Conservation (phyloP, 2,888 invertebrate species). For the Linyphia triangularis region DNA sequence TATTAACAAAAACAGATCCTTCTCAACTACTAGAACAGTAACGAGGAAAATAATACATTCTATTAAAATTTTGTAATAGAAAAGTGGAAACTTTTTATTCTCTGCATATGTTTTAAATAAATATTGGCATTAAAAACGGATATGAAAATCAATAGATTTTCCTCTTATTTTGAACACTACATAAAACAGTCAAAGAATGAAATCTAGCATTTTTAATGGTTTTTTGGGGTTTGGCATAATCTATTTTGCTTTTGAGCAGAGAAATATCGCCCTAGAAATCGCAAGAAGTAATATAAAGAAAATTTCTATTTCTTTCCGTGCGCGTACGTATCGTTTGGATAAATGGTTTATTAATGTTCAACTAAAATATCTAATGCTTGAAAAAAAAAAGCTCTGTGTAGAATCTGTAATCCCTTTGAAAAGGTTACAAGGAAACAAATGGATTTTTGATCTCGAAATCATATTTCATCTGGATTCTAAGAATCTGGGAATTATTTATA, state of each 20-base stretch:
- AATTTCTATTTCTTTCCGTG: neutral
- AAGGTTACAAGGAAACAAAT: neutral
- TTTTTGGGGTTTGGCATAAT: neutral
- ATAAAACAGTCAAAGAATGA: neutral
- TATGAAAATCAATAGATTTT: neutral
- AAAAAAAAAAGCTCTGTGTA: neutral
- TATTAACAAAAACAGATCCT: too few species aligned
- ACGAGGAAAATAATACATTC: too few species aligned
- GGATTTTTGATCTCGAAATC: conserved; percentile 19
- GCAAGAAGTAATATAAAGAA: neutral
- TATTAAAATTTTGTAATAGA: too few species aligned
- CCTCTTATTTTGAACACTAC: neutral
- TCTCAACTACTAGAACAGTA: too few species aligned
- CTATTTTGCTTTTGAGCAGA: conserved; percentile 32
- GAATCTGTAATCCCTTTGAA: conserved; percentile 10
- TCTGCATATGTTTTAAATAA: too few species aligned
- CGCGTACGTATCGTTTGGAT: neutral
- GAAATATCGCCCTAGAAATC: neutral
- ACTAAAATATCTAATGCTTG: neutral
- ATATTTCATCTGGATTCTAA: conserved; percentile 1
- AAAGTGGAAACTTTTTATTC: too few species aligned
- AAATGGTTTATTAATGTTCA: conserved; percentile 32
- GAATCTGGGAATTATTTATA: neutral
- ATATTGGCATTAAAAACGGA: too few species aligned
- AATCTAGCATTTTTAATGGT: conserved; percentile 16